These are phyloP conservation scores for Urocynchramus pylzowi DNA, from an alignment of 2,113 vertebrate genomes.

Conservation along the genomic window DNA sequence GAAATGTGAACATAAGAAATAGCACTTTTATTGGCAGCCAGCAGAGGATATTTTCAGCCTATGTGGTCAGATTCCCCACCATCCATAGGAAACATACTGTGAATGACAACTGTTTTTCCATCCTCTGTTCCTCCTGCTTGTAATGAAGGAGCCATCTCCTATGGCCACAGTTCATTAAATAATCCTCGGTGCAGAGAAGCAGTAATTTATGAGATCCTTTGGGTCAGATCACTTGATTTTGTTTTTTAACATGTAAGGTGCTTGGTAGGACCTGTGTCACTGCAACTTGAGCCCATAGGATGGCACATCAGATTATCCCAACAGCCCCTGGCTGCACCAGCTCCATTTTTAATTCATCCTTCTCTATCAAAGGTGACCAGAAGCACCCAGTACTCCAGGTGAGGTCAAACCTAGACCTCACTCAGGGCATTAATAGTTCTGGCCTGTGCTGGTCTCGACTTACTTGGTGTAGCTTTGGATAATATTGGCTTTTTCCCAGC, in stretches of 20 bases:
- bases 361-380: neutral
- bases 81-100: constrained; percentile 23
- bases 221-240: neutral
- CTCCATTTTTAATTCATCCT: neutral
- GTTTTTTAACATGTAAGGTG: neutral
- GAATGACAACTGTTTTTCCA: constrained; percentile 41
- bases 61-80: constrained; percentile 28
- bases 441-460: neutral
- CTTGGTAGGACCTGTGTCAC: neutral
- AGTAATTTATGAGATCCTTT: neutral
- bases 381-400: neutral
- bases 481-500: neutral
- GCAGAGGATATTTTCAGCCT: constrained; percentile 31
- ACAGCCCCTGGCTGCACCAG: neutral
- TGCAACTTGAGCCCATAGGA: neutral
- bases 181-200: neutral
- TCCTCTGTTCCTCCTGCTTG: neutral
- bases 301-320: neutral
- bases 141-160: neutral
- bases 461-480: neutral
- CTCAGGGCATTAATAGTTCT: constrained; percentile 30
- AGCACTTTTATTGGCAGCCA: constrained; percentile 6
- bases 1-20: constrained; percentile 42
- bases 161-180: neutral
- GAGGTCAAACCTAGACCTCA: neutral